Evolutionary conservation across 2,888 invertebrate species (phyloP).

Genomic region (Caenorhabditis drosophilae): DNA sequence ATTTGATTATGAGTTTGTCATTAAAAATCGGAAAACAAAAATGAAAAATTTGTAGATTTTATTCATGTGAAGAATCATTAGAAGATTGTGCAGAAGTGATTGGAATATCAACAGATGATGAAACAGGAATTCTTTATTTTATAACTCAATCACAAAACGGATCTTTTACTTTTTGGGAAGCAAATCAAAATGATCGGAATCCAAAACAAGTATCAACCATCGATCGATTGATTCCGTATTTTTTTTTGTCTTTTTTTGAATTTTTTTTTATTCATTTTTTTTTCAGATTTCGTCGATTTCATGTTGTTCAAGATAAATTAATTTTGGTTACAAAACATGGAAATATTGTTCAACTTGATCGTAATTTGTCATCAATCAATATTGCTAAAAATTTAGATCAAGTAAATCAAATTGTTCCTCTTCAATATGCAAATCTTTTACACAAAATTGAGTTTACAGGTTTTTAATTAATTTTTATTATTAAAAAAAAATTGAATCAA

Average conservation of each 20-base stretch:
- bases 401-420: constrained; percentile 25
- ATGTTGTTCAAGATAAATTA: constrained; percentile 53
- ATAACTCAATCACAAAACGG: constrained; percentile 39
- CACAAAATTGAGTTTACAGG: constrained; percentile 33
- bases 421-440: constrained; percentile 23
- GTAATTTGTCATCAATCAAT: constrained; percentile 37
- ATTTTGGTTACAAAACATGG: constrained; percentile 59
- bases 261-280: too few species aligned
- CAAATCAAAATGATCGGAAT: constrained; percentile 26
- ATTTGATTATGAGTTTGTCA: constrained; percentile 59
- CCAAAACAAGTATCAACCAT: constrained; percentile 19
- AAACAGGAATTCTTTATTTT: constrained; percentile 40
- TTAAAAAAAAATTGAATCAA: not conserved
- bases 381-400: constrained; percentile 23
- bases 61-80: constrained; percentile 46
- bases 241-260: too few species aligned
- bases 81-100: constrained; percentile 64
- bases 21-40: not conserved
- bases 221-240: not conserved
- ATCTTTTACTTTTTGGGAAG: constrained; percentile 36
- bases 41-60: constrained; percentile 38
- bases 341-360: constrained; percentile 56
- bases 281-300: constrained; percentile 56
- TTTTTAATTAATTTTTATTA: not conserved
- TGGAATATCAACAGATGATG: constrained; percentile 56